Base-by-base conservation (phyloP, 2,797 vertebrate species). In the Neosilurus hyrtlii region DNA sequence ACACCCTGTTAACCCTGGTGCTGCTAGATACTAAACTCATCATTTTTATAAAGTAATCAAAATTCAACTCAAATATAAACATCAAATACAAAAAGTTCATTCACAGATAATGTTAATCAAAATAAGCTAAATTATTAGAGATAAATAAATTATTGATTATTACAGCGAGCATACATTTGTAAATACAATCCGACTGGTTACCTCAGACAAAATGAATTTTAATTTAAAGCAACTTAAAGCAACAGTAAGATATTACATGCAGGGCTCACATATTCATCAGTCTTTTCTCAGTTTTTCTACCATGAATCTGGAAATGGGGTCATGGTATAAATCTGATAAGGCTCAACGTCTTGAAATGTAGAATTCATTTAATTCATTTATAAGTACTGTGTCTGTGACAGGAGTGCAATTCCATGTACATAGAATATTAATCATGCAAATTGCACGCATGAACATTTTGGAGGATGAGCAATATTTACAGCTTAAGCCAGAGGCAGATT, bases 21-120 rank as follows among this genome's bases (percentile, higher is more conserved):
- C 75, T 51, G n/a, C 61, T 11, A 8, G n/a, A 26, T 26, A 76
- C 11, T n/a, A 43, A 26, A 49, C 26, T 26, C 18, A 35, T 35
- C 14, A 15, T 62, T 77, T 16, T 9, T 15, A n/a, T 9, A 49
- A 77, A 78, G 79, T 88, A 78, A 88, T 91, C 83, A 86, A 57
- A 35, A 20, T 26, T 57, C 51, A 80, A 52, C 59, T 74, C 61
- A 22, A 56, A 74, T 3, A 2, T 73, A 70, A 79, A 72, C 49
- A 26, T 20, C 11, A 22, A 57, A 63, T 72, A 1, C 12, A 83
- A 30, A 18, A 22, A 71, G 6, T 9, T 63, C 65, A 83, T 59
- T 52, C 3, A n/a, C 63, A 35, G 16, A 26, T 22, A 24, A 35
- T 5, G 5, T 59, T 54, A 16, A 73, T 16, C 51, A 16, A 56